Evolutionary conservation across 2,888 invertebrate species (phyloP), one percentile per base, ranked within the genome.

Genomic region (Clivina fossor): DNA sequence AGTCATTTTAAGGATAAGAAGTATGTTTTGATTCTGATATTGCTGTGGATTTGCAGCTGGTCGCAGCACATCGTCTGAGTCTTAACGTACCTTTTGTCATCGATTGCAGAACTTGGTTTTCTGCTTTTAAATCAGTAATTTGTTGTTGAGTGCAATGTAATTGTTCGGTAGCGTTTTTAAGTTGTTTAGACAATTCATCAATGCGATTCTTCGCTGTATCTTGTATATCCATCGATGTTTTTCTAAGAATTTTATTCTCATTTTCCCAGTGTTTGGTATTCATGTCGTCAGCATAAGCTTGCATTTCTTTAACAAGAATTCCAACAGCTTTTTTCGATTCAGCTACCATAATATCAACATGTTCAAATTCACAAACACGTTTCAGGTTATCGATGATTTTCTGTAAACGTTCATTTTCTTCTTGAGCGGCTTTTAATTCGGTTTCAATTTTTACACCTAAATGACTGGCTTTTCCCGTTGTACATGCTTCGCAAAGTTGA

Each of bases 131-230:
- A 33, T 63, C 60, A 3, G 60, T 59, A 9, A 68, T 61, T 48
- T 58, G 61, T 4, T 63, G 60, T 32, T 64, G 62, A 3, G 63
- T 60, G 56, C 60, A 59, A 49, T 66, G 65, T 48, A 72, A 40
- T 33, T 68, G 65, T n/a, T n/a, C n/a, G n/a, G n/a, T n/a, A n/a
- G n/a, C n/a, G n/a, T n/a, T n/a, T n/a, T n/a, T n/a, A n/a, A n/a
- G n/a, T n/a, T n/a, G n/a, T 3, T 65, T 65, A 4, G 66, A 61
- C 11, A 71, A 60, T 40, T 71, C 69, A 48, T 67, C 63, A 26
- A 73, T 69, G 63, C 72, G 68, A 19, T 66, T 65, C 61, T 70
- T 71, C 7, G 72, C 71, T 2, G 68, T 63, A 22, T 68, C 65
- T 60, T 74, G 71, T 3, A 72, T 66, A 49, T 73, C 71, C 3